These are phyloP conservation scores for Microplitis demolitor DNA, from an alignment of 1,140 invertebrate genomes.

Conservation along the genomic window DNA sequence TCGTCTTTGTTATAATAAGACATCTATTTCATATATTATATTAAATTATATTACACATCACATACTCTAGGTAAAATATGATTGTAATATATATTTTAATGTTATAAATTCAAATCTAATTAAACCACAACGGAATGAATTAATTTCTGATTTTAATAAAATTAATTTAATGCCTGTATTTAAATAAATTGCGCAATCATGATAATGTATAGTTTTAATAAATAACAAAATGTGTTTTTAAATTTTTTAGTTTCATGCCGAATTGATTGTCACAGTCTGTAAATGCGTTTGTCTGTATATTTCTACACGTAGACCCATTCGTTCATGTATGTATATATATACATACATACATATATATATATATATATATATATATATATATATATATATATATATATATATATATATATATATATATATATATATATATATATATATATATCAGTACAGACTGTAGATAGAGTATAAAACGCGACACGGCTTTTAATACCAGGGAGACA, in stretches of 20 bases:
- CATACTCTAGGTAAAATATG: background rate
- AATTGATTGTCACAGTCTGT: background rate
- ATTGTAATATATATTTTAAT: background rate
- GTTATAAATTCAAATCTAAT: constrained; percentile 11
- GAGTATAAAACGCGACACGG: constrained; percentile 25
- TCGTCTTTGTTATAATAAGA: too few species aligned
- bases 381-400: too few species aligned
- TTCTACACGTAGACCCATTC: background rate
- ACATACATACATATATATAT: background rate
- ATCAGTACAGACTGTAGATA: background rate
- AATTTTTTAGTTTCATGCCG: background rate
- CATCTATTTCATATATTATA: background rate
- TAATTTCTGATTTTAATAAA: background rate
- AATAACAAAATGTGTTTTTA: background rate
- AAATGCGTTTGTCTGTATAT: background rate
- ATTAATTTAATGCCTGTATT: background rate
- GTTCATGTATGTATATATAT: background rate
- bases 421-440: background rate
- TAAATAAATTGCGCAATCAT: constrained; percentile 10
- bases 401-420: too few species aligned
- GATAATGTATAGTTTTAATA: background rate
- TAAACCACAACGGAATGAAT: background rate
- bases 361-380: too few species aligned
- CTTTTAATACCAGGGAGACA: constrained; percentile 42
- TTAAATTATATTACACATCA: background rate